Base-by-base conservation (phyloP, 2,888 invertebrate genomes). In the Ethmia dodecea region DNA sequence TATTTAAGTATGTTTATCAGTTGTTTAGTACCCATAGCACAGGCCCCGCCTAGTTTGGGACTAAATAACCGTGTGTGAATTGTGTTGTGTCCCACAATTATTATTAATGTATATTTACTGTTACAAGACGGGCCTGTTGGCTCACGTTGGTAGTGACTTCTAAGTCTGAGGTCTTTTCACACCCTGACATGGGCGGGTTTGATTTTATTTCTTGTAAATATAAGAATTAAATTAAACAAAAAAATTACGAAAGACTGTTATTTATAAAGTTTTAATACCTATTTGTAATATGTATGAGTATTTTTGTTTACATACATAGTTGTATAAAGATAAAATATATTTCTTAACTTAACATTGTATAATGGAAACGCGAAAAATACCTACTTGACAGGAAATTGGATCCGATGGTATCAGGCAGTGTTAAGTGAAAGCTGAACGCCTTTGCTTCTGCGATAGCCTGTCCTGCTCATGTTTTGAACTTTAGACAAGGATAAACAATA, bases 331-430 rank as follows among this genome's bases (percentile, higher is more conserved):
- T 22, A 5, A 22, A 22, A 22, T 3, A 9, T n/a, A 1, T 8
- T 1, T n/a, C 22, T n/a, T 22, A n/a, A n/a, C 22, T n/a, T n/a
- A n/a, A n/a, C n/a, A 1, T 8, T 9, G 22, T 22, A 22, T 44
- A 55, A 47, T 55, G 61, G 52, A 54, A 38, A 56, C 52, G 3
- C 6, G 42, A 10, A 12, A n/a, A 37, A 47, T 57, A 61, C 54
- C 55, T 59, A 55, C 57, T 48, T 42, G 55, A 53, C 61, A 56
- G 61, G 64, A 63, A 65, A 66, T 63, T 55, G 62, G 52, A 56
- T 55, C 50, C 45, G 55, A 57, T 56, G 47, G 49, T 60, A 57
- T 55, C 52, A 26, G 33, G 18, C 47, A 10, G 54, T 54, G 61
- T 58, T 54, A 56, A 58, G 52, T 55, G 63, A 52, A 53, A 46